A percentile compares a stretch with the other conserved stretches of the same genome.
These are phyloP conservation scores for Heliothis subflexa DNA, from an alignment of 1,140 invertebrate genomes.

Conservation along the genomic window DNA sequence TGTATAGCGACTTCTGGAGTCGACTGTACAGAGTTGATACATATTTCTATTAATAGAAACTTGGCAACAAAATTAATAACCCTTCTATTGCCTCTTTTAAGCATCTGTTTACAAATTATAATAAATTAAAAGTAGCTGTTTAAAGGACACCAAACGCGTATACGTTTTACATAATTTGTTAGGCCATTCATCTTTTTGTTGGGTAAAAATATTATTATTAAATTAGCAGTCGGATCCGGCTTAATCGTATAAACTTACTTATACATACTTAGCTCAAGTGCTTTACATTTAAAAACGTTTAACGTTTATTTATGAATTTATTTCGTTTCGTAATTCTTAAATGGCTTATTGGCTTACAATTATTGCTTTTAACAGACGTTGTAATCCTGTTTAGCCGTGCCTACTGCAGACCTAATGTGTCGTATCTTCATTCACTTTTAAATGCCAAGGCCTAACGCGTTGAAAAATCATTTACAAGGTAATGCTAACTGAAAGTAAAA, in stretches of 20 bases:
- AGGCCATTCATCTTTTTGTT: slow-evolving; percentile 1
- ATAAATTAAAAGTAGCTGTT: slow-evolving; percentile 26
- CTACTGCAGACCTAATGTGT: slow-evolving; percentile 52
- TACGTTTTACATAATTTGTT: slow-evolving; percentile 21
- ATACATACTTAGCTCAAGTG: neutral
- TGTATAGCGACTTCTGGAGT: too few species aligned
- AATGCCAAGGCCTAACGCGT: slow-evolving; percentile 67
- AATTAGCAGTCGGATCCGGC: neutral
- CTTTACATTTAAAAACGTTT: neutral
- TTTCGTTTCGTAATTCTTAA: slow-evolving; percentile 48
- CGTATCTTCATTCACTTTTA: slow-evolving; percentile 64
- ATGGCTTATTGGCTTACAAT: slow-evolving; percentile 59
- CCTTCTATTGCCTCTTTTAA: slow-evolving; percentile 1
- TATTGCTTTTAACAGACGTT: slow-evolving; percentile 52
- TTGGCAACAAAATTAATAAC: neutral
- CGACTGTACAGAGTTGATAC: neutral
- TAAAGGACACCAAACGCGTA: neutral
- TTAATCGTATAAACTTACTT: neutral
- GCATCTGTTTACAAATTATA: neutral
- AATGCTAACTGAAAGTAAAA: slow-evolving; percentile 55
- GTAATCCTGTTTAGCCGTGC: slow-evolving; percentile 48
- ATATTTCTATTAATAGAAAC: neutral
- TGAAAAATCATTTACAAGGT: slow-evolving; percentile 57
- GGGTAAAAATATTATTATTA: neutral
- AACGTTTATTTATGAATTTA: slow-evolving; percentile 34